Evolutionary conservation across 2,888 invertebrate species (phyloP).

Genomic region (Drosophila flavopinicola): DNA sequence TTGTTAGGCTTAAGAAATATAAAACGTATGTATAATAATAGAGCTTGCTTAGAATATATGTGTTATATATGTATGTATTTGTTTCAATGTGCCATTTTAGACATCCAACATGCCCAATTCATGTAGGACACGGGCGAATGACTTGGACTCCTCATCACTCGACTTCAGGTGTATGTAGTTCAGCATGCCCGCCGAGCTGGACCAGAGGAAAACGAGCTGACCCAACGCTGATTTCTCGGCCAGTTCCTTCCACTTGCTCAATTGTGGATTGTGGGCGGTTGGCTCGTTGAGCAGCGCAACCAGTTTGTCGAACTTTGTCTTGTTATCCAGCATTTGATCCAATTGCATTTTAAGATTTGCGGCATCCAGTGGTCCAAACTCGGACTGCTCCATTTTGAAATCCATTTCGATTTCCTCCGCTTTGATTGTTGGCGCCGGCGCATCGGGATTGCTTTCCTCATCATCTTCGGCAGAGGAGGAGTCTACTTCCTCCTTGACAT

Average conservation of each 20-base stretch:
- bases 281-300: constrained; percentile 85
- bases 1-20: constrained; percentile 4
- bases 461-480: constrained; percentile 77
- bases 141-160: constrained; percentile 45
- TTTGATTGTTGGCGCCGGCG: constrained; percentile 32
- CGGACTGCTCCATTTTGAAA: constrained; percentile 26
- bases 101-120: constrained; percentile 47
- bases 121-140: constrained; percentile 59
- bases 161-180: constrained; percentile 82
- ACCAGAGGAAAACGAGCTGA: constrained; percentile 85
- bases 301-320: constrained; percentile 84
- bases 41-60: neutral
- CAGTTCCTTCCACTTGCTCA: constrained; percentile 87
- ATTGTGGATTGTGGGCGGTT: constrained; percentile 22
- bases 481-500: constrained; percentile 72
- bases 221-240: constrained; percentile 86
- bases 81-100: constrained; percentile 12
- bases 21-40: neutral
- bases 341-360: constrained; percentile 24
- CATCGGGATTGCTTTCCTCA: constrained; percentile 69
- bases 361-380: neutral
- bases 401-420: constrained; percentile 46
- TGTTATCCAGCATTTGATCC: constrained; percentile 74
- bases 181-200: constrained; percentile 86
- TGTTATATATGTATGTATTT: neutral